A percentile compares a stretch with the other conserved stretches of the same genome.
Conservation (phyloP, 2,113 vertebrate genomes). For the Cisticola juncidis region DNA sequence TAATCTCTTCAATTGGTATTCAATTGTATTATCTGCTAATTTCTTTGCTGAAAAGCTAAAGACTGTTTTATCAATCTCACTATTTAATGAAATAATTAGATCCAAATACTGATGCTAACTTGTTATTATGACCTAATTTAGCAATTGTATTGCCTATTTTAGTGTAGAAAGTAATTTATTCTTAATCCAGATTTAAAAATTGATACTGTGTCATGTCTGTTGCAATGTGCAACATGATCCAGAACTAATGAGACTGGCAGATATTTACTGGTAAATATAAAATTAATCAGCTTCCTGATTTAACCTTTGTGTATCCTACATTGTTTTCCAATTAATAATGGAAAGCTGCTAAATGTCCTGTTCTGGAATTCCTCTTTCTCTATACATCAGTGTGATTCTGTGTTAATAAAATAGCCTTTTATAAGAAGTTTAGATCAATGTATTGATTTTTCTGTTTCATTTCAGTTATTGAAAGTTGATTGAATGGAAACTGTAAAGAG, state of each 20-base stretch:
- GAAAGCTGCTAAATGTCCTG: not conserved
- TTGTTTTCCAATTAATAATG: not conserved
- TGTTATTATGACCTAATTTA: not conserved
- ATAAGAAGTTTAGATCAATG: not conserved
- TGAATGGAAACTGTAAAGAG: not conserved
- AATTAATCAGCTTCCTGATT: not conserved
- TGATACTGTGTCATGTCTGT: not conserved
- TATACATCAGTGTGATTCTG: not conserved
- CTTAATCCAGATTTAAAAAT: not conserved
- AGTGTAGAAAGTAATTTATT: not conserved
- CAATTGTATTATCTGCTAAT: not conserved
- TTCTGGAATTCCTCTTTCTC: not conserved
- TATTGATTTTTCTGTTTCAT: not conserved
- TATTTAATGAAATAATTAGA: not conserved
- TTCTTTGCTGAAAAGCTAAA: not conserved
- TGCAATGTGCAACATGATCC: not conserved
- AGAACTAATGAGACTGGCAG: not conserved
- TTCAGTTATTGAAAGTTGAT: not conserved
- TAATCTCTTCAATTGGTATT: not conserved
- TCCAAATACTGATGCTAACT: not conserved
- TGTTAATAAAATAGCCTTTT: not conserved
- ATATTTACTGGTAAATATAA: not conserved
- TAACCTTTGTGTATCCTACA: not conserved
- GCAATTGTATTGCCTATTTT: not conserved
- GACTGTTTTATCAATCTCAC: not conserved